These are phyloP conservation scores for Eledona agricola DNA, from an alignment of 2,888 invertebrate species.

Conservation along the genomic window DNA sequence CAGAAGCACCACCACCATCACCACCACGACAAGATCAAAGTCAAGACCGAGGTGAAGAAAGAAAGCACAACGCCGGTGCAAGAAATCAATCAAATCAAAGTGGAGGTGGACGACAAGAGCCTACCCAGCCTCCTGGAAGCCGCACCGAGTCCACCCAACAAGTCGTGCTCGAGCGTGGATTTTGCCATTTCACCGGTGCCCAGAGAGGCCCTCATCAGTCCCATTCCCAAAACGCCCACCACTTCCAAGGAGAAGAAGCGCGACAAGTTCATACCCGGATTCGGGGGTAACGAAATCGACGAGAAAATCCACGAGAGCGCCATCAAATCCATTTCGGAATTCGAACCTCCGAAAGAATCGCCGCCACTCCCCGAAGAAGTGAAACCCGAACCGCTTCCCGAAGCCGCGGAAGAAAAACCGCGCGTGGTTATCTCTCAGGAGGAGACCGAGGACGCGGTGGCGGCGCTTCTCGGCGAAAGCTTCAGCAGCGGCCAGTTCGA, in stretches of 20 bases:
- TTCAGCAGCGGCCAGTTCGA: conserved; percentile 75
- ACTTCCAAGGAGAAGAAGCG: conserved; percentile 64
- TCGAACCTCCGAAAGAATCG: conserved; percentile 57
- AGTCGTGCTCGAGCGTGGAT: conserved; percentile 52
- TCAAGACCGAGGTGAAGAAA: conserved; percentile 56
- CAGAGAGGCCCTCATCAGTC: conserved; percentile 62
- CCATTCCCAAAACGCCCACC: conserved; percentile 67
- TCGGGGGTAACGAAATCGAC: conserved; percentile 70
- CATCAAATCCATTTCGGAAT: conserved; percentile 79
- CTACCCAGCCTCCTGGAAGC: conserved; percentile 71
- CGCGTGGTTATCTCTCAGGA: conserved; percentile 88
- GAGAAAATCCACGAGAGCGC: conserved; percentile 81
- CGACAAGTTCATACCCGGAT: conserved; percentile 73
- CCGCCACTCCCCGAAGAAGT: conserved; percentile 49
- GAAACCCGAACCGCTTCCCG: conserved; percentile 59
- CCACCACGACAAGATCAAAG: conserved; percentile 66
- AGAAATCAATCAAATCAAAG: conserved; percentile 40
- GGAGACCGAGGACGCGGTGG: conserved; percentile 92
- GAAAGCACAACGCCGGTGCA: conserved; percentile 37
- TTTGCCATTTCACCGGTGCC: conserved; percentile 54
- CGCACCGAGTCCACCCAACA: conserved; percentile 66
- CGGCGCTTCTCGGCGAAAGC: conserved; percentile 85
- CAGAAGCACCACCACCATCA: conserved; percentile 75
- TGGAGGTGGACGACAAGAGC: conserved; percentile 65
- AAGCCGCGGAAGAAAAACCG: conserved; percentile 75